Percentiles rank a stretch among this genome's conserved stretches.
Conservation (phyloP, 2,888 invertebrate genomes). For the Leptinotarsa rubiginosa region DNA sequence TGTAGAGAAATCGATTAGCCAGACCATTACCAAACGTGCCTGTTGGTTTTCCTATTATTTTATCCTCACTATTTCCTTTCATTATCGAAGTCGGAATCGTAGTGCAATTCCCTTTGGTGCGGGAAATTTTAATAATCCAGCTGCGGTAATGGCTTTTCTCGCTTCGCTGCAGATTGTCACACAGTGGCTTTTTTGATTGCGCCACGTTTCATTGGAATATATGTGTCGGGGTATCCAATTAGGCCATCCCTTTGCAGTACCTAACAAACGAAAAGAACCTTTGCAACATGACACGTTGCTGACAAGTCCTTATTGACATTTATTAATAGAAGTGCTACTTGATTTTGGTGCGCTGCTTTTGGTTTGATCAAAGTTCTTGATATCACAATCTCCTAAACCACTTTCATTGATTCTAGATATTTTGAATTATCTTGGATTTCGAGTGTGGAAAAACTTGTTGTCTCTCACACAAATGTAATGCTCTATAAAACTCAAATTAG, state of each 20-base stretch:
- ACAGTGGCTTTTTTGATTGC: constrained; percentile 2
- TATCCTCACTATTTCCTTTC: constrained; percentile 14
- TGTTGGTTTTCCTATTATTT: constrained; percentile 14
- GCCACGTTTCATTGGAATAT: constrained; percentile 10
- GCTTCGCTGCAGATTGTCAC: constrained; percentile 16
- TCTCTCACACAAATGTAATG: no score
- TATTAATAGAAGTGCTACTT: no score
- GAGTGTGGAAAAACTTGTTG: no score
- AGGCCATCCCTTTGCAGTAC: neutral
- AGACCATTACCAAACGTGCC: constrained; percentile 15
- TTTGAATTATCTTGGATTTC: no score
- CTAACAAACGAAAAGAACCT: neutral
- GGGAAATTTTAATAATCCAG: constrained; percentile 22
- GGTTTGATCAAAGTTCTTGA: no score
- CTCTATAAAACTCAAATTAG: no score
- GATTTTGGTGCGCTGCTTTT: no score
- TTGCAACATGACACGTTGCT: neutral
- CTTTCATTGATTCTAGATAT: no score
- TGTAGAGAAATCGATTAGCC: neutral
- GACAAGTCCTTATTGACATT: no score
- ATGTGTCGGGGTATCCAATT: constrained; percentile 8
- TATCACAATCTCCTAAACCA: no score
- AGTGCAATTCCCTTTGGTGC: constrained; percentile 20
- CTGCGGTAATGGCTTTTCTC: constrained; percentile 13
- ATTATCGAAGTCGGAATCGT: constrained; percentile 12